These are phyloP conservation scores for Lepilemur ruficaudatus DNA, from an alignment of 2,797 vertebrate species.

Conservation along the genomic window DNA sequence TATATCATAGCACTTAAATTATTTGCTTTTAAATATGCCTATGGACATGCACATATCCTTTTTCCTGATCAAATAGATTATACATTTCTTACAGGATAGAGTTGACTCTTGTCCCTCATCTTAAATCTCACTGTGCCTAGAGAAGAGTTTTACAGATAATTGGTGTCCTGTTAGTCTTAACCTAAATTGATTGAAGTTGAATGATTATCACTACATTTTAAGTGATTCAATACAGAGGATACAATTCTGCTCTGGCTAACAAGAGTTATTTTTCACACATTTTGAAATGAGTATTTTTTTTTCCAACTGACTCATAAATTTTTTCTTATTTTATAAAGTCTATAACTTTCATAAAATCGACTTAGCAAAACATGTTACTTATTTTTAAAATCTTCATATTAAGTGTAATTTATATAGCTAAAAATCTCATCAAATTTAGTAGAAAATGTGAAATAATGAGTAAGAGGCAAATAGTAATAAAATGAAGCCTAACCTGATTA, in stretches of 20 bases:
- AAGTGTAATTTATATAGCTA: not conserved
- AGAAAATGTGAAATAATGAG: not conserved
- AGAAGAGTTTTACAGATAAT: not conserved
- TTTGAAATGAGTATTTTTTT: not conserved
- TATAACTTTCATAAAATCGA: conserved; percentile 11
- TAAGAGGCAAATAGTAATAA: not conserved
- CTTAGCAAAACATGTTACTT: not conserved
- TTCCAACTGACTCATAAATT: not conserved
- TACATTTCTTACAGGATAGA: not conserved
- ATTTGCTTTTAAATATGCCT: not conserved
- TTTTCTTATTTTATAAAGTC: not conserved
- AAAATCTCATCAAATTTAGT: not conserved
- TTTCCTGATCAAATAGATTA: not conserved
- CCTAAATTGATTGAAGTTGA: not conserved
- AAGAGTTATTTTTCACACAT: not conserved
- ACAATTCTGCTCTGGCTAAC: not conserved
- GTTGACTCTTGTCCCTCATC: not conserved
- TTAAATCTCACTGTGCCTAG: not conserved
- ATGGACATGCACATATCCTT: not conserved
- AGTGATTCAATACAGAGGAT: not conserved
- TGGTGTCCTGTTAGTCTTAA: not conserved
- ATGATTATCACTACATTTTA: not conserved
- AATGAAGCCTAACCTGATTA: not conserved
- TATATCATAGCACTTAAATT: not conserved
- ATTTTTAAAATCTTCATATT: not conserved